A percentile compares a stretch with the other conserved stretches of the same genome.
Conservation (phyloP, 2,797 vertebrate genomes). For the Emys orbicularis region DNA sequence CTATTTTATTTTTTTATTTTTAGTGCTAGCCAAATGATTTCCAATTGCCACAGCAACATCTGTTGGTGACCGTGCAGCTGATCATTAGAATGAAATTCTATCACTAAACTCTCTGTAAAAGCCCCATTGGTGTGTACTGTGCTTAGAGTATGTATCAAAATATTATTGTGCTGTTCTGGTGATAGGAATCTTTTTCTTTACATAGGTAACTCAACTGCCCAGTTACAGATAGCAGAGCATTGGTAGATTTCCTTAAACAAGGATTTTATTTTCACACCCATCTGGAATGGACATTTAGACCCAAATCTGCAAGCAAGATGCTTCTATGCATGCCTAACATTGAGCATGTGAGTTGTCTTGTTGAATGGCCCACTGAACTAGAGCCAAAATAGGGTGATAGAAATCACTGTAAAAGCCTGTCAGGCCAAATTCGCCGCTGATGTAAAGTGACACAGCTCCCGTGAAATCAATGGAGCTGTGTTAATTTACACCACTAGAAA, state of each 20-base stretch:
- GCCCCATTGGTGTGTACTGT: neutral
- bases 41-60: neutral
- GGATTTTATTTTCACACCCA: neutral
- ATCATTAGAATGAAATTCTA: accelerated
- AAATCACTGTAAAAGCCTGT: accelerated
- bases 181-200: accelerated
- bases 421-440: neutral
- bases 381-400: accelerated
- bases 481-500: neutral
- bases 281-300: neutral
- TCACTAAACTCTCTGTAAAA: accelerated
- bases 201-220: accelerated
- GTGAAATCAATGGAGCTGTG: neutral
- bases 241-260: neutral
- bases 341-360: accelerated
- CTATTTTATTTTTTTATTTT: neutral
- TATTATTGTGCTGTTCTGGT: accelerated
- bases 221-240: neutral
- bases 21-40: neutral
- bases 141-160: accelerated
- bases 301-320: neutral
- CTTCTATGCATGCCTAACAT: accelerated
- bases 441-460: accelerated
- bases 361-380: accelerated
- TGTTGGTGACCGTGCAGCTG: neutral